Evolutionary conservation across 2,797 vertebrate genomes (phyloP).

Genomic region (Discoglossus pictus): DNA sequence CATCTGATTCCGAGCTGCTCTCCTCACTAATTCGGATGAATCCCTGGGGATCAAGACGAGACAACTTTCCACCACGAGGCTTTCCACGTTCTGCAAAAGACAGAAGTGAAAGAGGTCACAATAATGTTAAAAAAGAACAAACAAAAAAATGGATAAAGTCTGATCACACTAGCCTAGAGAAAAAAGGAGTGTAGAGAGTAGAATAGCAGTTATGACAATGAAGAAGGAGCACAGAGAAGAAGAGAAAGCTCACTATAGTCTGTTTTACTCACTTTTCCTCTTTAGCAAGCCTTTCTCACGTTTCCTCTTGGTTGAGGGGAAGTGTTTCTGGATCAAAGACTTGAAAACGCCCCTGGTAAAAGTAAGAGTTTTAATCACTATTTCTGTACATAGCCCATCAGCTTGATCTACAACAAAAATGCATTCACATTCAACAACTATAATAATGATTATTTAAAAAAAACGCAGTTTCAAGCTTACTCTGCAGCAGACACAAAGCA

Average conservation of each 20-base stretch:
- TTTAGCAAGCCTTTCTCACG: constrained; percentile 85
- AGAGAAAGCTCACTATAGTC: constrained; percentile 6
- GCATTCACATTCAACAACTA: too few species aligned
- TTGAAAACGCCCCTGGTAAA: constrained; percentile 90
- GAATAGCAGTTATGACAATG: background rate
- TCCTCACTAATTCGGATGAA: constrained; percentile 92
- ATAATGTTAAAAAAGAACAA: background rate
- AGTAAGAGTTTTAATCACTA: background rate
- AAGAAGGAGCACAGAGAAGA: background rate
- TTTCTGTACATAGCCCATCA: background rate
- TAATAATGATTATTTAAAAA: too few species aligned
- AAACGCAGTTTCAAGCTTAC: constrained; percentile 73
- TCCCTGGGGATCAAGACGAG: constrained; percentile 70
- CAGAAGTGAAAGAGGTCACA: constrained; percentile 13
- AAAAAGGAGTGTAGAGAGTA: background rate
- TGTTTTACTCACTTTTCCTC: constrained; percentile 84
- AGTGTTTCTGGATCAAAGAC: constrained; percentile 93
- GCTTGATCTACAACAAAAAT: too few species aligned
- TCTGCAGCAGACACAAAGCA: constrained; percentile 96
- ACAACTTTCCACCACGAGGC: constrained; percentile 77
- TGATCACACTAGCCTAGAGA: too few species aligned
- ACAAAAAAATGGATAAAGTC: background rate
- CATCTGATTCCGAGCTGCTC: constrained; percentile 91
- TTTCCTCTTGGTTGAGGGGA: constrained; percentile 92
- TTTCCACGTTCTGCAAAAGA: constrained; percentile 75